Evolutionary conservation across 1,140 invertebrate species (phyloP).

Genomic region (Drosophila punjabiensis): DNA sequence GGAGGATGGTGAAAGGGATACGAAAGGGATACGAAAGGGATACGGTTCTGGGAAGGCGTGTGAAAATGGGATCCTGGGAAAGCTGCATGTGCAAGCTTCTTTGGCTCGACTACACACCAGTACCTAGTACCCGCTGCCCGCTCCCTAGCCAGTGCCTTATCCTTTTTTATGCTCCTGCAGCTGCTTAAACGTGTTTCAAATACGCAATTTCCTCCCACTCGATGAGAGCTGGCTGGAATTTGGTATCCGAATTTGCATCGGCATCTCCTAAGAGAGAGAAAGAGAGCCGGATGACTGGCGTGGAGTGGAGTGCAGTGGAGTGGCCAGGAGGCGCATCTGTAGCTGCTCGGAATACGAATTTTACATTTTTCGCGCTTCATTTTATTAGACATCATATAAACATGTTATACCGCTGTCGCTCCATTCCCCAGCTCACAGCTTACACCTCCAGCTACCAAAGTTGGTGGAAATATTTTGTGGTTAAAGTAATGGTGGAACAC

Average conservation of each 20-base stretch:
- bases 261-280: no score
- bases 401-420: slow-evolving; percentile 31
- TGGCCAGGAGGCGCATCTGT: slow-evolving; percentile 4
- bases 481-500: neutral
- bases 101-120: slow-evolving; percentile 1
- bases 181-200: slow-evolving; percentile 81
- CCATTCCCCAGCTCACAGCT: no score
- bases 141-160: slow-evolving; percentile 10
- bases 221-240: slow-evolving; percentile 46
- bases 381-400: slow-evolving; percentile 77
- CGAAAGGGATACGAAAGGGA: neutral
- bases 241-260: slow-evolving; percentile 42
- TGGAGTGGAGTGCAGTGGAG: neutral
- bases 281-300: neutral
- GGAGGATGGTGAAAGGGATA: neutral
- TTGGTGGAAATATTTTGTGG: neutral
- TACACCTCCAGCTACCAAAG: neutral
- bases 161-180: slow-evolving; percentile 69
- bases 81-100: slow-evolving; percentile 43
- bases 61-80: slow-evolving; percentile 16
- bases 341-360: slow-evolving; percentile 66
- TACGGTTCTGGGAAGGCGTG: neutral
- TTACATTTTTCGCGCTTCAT: slow-evolving; percentile 61
- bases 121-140: neutral
- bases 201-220: slow-evolving; percentile 67